Evolutionary conservation across 2,113 vertebrate species (phyloP), one percentile per base, ranked within the genome.

Genomic region (Scopus umbretta): DNA sequence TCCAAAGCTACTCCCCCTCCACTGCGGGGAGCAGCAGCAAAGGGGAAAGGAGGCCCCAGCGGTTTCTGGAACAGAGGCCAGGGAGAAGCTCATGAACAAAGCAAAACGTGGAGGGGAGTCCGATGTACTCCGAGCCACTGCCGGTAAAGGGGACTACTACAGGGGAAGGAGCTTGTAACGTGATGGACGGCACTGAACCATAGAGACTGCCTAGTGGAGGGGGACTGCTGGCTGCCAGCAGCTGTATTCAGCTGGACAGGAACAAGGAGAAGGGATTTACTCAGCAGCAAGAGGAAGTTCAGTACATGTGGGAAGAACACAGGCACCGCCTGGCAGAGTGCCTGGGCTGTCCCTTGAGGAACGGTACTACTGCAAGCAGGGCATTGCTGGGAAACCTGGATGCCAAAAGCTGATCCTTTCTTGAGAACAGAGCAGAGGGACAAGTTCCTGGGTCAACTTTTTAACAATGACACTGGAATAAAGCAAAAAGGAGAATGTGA

Each of bases 81-180:
- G 22, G 40, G 43, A 86, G 36, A 58, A 80, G 42, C 29, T 66
- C 7, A 5, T 7, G 25, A 90, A 38, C 22, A 86, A 72, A n/a
- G 15, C 38, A 59, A 74, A 72, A 80, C 0, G 0, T 0, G 3
- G 18, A 63, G 29, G 9, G 52, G 13, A 88, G 30, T 71, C 65
- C 66, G 59, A 81, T 10, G 12, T 22, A 45, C 45, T 70, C 18
- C 34, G 63, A 85, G 47, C 7, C 42, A 8, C 40, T 25, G 49
- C 40, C 80, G 62, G 53, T 55, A 53, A 73, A 38, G 36, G 34
- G 50, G 22, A 34, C 25, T 76, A 78, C 52, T 50, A 11, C 50
- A 21, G 62, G 23, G 29, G 10, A n/a, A 9, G 21, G 42, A 13
- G 42, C 55, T 19, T n/a, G 17, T 23, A n/a, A 38, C 62, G 2